Conservation (phyloP, 2,113 vertebrate genomes). For the Pterocles burchelli region DNA sequence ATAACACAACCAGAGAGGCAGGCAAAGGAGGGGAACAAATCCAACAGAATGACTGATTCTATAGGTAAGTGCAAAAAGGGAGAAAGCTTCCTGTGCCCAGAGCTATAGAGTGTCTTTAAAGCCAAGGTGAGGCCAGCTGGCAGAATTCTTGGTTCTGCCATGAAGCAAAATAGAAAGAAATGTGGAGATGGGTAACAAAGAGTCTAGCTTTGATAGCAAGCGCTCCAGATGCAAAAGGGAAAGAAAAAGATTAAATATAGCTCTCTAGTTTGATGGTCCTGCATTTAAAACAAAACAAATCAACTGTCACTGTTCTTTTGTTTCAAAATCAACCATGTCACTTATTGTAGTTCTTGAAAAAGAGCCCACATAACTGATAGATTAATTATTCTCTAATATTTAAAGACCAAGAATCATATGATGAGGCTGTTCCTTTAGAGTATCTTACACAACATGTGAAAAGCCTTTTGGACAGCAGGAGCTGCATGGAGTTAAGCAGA, state of each 20-base stretch:
- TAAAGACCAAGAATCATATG: background rate
- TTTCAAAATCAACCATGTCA: background rate
- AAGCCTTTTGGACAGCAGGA: background rate
- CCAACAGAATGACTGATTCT: background rate
- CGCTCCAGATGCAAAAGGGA: background rate
- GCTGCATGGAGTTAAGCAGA: background rate
- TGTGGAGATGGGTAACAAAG: background rate
- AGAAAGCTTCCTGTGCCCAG: background rate
- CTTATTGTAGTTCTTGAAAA: background rate
- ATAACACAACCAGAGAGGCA: background rate
- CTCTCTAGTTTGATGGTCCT: background rate
- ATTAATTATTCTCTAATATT: background rate
- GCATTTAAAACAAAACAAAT: background rate
- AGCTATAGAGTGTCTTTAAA: background rate
- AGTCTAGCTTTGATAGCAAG: background rate
- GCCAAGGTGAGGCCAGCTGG: background rate
- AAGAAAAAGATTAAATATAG: background rate
- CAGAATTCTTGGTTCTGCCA: background rate
- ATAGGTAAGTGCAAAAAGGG: background rate
- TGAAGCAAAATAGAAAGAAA: background rate
- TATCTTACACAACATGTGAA: background rate
- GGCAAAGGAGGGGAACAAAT: background rate
- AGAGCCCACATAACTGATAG: background rate
- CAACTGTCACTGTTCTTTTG: background rate
- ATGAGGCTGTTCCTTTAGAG: background rate